Evolutionary conservation across 2,797 vertebrate genomes (phyloP).

Genomic region (Microcaecilia unicolor): DNA sequence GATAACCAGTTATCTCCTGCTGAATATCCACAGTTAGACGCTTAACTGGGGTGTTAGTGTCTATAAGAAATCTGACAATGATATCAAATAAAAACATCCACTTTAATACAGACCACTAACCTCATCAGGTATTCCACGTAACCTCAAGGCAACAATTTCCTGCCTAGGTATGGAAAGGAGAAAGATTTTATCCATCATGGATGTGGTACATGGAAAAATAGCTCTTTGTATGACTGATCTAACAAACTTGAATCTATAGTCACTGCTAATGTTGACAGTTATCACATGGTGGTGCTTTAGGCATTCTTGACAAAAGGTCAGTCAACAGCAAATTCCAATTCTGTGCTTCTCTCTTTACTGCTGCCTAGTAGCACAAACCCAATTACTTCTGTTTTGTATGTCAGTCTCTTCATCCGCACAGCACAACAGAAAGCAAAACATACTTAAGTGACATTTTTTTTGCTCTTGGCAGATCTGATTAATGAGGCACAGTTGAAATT

Average conservation of each 20-base stretch:
- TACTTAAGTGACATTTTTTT: constrained; percentile 34
- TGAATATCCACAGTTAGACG: no score
- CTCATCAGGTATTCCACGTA: background rate
- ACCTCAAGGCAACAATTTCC: background rate
- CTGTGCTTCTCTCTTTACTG: constrained; percentile 4
- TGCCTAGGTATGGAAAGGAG: background rate
- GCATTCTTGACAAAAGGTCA: constrained; percentile 39
- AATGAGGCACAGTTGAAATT: constrained; percentile 51
- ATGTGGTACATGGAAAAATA: background rate
- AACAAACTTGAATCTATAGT: constrained; percentile 10
- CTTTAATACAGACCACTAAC: background rate
- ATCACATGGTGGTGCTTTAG: constrained; percentile 16
- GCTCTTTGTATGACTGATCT: constrained; percentile 1
- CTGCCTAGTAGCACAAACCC: constrained; percentile 23
- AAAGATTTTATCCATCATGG: background rate
- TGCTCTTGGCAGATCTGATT: constrained; percentile 45
- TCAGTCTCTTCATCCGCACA: constrained; percentile 35
- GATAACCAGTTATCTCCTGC: no score
- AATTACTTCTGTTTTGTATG: constrained; percentile 37
- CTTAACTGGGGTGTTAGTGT: no score
- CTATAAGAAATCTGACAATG: background rate
- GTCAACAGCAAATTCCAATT: constrained; percentile 15
- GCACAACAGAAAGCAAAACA: constrained; percentile 28
- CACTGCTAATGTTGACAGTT: constrained; percentile 23
- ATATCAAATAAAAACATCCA: background rate